Percentiles rank a stretch among this genome's conserved stretches.
Evolutionary conservation across 2,888 invertebrate species (phyloP).

Genomic region (Metacarcinus magister): DNA sequence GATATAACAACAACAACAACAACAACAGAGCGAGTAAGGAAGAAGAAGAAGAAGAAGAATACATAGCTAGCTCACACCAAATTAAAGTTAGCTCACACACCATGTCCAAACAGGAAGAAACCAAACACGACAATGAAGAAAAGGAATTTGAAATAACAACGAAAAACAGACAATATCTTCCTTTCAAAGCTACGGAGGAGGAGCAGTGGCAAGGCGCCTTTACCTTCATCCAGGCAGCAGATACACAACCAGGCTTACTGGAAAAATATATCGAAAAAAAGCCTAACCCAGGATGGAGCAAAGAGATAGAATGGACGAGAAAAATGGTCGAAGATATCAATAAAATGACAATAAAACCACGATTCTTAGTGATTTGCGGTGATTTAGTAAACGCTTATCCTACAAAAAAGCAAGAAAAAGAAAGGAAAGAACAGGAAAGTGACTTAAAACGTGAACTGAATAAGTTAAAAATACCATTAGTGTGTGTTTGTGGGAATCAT

Average conservation of each 20-base stretch:
- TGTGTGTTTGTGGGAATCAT: constrained; percentile 87
- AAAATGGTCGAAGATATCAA: constrained; percentile 85
- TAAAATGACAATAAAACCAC: constrained; percentile 85
- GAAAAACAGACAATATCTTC: constrained; percentile 58
- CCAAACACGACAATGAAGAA: background rate
- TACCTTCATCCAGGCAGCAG: constrained; percentile 86
- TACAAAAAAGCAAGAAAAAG: background rate
- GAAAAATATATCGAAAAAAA: constrained; percentile 83
- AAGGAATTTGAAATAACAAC: background rate
- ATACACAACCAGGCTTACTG: constrained; percentile 86
- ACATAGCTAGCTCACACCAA: background rate
- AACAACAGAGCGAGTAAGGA: too few relatives aligned
- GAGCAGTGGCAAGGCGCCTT: constrained; percentile 85
- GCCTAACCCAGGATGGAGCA: constrained; percentile 84
- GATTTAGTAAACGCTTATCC: constrained; percentile 86
- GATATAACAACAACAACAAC: too few relatives aligned
- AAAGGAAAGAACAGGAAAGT: constrained; percentile 84
- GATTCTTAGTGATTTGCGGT: constrained; percentile 86
- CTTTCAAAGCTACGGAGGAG: constrained; percentile 81
- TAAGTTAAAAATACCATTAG: constrained; percentile 85
- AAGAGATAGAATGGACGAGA: constrained; percentile 85
- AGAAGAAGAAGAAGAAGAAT: background rate
- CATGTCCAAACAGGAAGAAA: background rate
- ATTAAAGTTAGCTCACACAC: background rate
- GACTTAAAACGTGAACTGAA: constrained; percentile 85